These are phyloP conservation scores for Abramis brama DNA, from an alignment of 2,113 vertebrate genomes.

Conservation along the genomic window DNA sequence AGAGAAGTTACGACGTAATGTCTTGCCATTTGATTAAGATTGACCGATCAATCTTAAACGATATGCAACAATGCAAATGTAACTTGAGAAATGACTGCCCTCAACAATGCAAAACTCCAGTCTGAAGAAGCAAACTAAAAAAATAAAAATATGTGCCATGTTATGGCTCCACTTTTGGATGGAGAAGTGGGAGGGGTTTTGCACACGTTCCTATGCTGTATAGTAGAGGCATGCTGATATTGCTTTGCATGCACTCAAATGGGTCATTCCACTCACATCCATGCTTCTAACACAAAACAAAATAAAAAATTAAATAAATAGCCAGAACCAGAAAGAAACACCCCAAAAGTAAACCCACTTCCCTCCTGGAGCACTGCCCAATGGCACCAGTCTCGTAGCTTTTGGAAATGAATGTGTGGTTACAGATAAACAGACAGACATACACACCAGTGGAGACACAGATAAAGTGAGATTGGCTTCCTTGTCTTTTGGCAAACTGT, in stretches of 20 bases:
- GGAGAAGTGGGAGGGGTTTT: not conserved
- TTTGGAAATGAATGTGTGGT: not conserved
- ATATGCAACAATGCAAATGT: slow-evolving; percentile 15
- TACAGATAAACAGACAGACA: slow-evolving; percentile 10
- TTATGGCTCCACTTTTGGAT: not conserved
- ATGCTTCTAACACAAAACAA: slow-evolving; percentile 16
- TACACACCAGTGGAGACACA: not conserved
- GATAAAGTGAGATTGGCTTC: slow-evolving; percentile 33
- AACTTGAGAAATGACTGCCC: not conserved
- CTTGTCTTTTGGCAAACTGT: slow-evolving; percentile 41
- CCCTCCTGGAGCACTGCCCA: slow-evolving; percentile 15
- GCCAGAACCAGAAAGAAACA: not conserved
- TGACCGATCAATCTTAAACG: not conserved
- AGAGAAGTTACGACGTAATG: not conserved
- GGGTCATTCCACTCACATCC: slow-evolving; percentile 38
- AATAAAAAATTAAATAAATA: not conserved
- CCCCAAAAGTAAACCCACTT: slow-evolving; percentile 30
- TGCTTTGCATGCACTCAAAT: slow-evolving; percentile 40
- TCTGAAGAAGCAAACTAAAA: not conserved
- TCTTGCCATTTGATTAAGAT: not conserved
- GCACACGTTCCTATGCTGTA: slow-evolving; percentile 18
- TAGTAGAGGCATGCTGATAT: slow-evolving; percentile 46
- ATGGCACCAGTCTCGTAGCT: slow-evolving; percentile 18
- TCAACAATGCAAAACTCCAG: not conserved
- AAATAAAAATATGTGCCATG: not conserved